phyloP scores from a whole-genome alignment of 1,140 invertebrate species.

The Bombus haemorrhoidalis region DNA sequence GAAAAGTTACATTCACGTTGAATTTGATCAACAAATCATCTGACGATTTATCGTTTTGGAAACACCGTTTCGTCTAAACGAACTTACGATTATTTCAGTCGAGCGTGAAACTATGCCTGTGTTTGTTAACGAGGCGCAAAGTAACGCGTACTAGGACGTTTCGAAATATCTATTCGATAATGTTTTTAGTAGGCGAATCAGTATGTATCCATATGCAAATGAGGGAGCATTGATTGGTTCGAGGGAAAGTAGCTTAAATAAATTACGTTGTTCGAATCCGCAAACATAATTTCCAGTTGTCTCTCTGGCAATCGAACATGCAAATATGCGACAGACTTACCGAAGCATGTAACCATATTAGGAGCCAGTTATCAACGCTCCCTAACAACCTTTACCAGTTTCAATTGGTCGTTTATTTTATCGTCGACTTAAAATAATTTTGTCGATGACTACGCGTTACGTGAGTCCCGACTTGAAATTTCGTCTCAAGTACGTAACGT shows the following conservation, averaged over 20 bases:
- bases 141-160: neutral
- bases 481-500: neutral
- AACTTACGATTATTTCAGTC: too few relatives aligned
- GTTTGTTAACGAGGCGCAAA: too few relatives aligned
- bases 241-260: constrained; percentile 23
- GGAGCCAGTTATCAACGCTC: too few relatives aligned
- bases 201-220: constrained; percentile 49
- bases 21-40: too few relatives aligned
- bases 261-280: constrained; percentile 19
- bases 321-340: neutral
- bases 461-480: neutral
- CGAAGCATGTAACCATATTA: constrained; percentile 24
- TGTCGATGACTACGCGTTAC: neutral
- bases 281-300: constrained; percentile 2
- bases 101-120: too few relatives aligned
- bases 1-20: too few relatives aligned
- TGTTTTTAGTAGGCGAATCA: constrained; percentile 13
- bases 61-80: too few relatives aligned
- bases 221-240: constrained; percentile 2
- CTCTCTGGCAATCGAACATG: neutral
- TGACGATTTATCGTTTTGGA: too few relatives aligned
- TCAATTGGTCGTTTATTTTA: constrained; percentile 10
- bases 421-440: constrained; percentile 4
- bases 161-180: neutral
- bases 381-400: constrained; percentile 41